A percentile compares a stretch with the other conserved stretches of the same genome.
These are phyloP conservation scores for Volucella bombylans DNA, from an alignment of 2,888 invertebrate species.

Conservation along the genomic window DNA sequence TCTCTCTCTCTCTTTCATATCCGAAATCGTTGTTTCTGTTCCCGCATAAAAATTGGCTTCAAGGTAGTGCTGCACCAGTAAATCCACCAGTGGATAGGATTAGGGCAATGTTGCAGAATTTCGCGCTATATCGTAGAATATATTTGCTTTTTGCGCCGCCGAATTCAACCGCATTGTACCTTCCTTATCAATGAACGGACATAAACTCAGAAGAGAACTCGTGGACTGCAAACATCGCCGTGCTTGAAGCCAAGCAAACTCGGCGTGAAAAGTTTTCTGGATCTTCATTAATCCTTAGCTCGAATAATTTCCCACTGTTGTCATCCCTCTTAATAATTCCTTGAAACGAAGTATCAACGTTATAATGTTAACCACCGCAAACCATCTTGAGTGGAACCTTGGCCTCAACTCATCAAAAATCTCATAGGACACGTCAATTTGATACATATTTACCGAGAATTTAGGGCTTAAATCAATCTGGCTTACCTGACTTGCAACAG, in stretches of 20 bases:
- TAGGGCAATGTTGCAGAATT: too few species aligned
- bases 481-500: background rate
- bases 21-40: background rate
- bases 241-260: too few species aligned
- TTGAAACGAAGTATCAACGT: slow-evolving; percentile 8
- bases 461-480: background rate
- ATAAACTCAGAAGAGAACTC: too few species aligned
- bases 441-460: background rate
- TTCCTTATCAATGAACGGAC: slow-evolving; percentile 3
- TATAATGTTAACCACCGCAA: background rate
- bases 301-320: background rate
- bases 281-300: too few species aligned
- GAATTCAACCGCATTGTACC: slow-evolving; percentile 4
- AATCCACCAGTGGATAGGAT: too few species aligned
- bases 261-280: too few species aligned
- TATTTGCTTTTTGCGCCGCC: background rate
- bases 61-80: too few species aligned
- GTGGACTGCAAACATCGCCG: too few species aligned
- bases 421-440: background rate
- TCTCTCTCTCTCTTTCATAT: slow-evolving; percentile 1
- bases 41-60: background rate
- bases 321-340: background rate
- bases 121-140: background rate
- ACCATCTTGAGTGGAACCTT: slow-evolving; percentile 7
- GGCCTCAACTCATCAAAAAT: slow-evolving; percentile 1